A percentile compares a stretch with the other conserved stretches of the same genome.
Evolutionary conservation across 2,888 invertebrate species (phyloP).

Genomic region (Anaspis maculata): DNA sequence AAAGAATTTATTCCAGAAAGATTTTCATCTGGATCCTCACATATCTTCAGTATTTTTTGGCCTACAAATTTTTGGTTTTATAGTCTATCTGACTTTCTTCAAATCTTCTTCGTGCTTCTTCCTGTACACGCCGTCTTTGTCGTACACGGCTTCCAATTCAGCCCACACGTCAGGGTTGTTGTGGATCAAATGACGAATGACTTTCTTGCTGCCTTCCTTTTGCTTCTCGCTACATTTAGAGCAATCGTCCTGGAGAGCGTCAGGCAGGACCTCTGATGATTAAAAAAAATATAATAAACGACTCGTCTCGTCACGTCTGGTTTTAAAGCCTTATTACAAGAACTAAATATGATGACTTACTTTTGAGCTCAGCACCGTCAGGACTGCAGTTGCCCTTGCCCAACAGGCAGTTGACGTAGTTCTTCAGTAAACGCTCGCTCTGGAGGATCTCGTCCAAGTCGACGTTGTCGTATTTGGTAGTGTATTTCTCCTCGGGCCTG

Average conservation of each 20-base stretch:
- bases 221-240: conserved; percentile 59
- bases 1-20: not conserved
- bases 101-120: not conserved
- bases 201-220: conserved; percentile 52
- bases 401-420: conserved; percentile 45
- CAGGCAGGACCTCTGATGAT: conserved; percentile 52
- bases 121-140: not conserved
- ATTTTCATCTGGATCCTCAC: too few species aligned
- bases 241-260: conserved; percentile 40
- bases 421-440: conserved; percentile 53
- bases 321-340: too few species aligned
- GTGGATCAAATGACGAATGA: conserved; percentile 57
- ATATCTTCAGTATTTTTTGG: not conserved
- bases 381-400: conserved; percentile 58
- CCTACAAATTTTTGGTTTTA: not conserved
- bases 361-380: conserved; percentile 62
- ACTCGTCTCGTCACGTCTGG: too few species aligned
- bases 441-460: conserved; percentile 58
- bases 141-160: not conserved
- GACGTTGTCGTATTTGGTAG: conserved; percentile 48
- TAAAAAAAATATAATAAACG: too few species aligned
- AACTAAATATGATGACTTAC: conserved; percentile 48
- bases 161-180: conserved; percentile 27
- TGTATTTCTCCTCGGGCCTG: not conserved
- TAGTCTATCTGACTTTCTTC: not conserved